phyloP scores from a whole-genome alignment of 1,140 invertebrate genomes.

The Phenacoccus solenopsis region DNA sequence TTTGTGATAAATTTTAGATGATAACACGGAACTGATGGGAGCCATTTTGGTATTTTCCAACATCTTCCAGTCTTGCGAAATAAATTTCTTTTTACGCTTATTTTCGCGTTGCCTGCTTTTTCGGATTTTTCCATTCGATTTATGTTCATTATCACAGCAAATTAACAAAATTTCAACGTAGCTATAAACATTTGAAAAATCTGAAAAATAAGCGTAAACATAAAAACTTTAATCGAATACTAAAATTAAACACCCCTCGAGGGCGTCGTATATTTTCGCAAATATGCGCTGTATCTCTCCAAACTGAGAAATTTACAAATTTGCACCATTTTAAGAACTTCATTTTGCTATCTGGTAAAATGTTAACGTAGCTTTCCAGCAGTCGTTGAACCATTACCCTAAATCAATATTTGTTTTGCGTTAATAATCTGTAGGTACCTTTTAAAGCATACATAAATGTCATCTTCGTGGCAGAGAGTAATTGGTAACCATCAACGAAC shows the following conservation, averaged over 20 bases:
- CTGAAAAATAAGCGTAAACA: background rate
- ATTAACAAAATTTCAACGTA: background rate
- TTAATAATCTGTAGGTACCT: background rate
- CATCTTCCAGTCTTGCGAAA: background rate
- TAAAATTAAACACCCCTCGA: too few relatives aligned
- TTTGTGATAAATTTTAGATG: background rate
- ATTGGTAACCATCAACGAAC: slow-evolving; percentile 11
- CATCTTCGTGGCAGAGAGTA: background rate
- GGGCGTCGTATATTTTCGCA: too few relatives aligned
- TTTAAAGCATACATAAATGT: background rate
- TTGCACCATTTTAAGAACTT: too few relatives aligned
- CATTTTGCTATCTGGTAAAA: too few relatives aligned
- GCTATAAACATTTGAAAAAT: background rate
- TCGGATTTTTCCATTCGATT: background rate
- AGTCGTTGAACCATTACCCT: too few relatives aligned
- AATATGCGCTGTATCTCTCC: too few relatives aligned
- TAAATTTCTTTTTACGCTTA: too few relatives aligned
- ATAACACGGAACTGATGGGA: background rate
- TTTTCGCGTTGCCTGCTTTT: background rate
- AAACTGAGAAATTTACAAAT: too few relatives aligned
- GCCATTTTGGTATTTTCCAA: background rate
- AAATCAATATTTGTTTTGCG: too few relatives aligned
- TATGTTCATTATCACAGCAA: background rate
- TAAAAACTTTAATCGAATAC: too few relatives aligned
- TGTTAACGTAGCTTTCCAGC: too few relatives aligned